A percentile compares a stretch with the other conserved stretches of the same genome.
These are phyloP conservation scores for Lepilemur septentrionalis DNA, from an alignment of 2,797 vertebrate genomes.

Conservation along the genomic window DNA sequence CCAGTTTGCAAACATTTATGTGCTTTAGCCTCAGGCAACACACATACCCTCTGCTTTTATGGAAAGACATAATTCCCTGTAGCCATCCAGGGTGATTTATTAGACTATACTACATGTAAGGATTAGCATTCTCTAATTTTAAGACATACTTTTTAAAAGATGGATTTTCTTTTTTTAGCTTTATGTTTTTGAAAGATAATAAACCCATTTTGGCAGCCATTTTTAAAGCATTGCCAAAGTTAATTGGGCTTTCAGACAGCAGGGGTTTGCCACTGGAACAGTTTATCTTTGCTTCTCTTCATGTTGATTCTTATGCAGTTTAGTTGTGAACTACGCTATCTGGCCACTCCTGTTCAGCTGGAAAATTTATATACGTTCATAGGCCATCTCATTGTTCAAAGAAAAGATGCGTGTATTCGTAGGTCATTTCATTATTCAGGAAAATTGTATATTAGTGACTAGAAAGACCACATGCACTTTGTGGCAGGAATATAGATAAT, in stretches of 20 bases:
- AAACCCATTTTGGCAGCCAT: constrained; percentile 45
- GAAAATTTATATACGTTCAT: not conserved
- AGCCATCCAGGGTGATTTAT: not conserved
- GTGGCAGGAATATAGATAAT: not conserved
- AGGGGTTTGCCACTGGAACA: not conserved
- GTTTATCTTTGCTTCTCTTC: constrained; percentile 18
- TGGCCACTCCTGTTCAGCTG: not conserved
- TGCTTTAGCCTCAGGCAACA: constrained; percentile 40
- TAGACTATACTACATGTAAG: not conserved
- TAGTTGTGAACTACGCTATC: not conserved
- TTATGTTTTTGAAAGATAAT: constrained; percentile 46
- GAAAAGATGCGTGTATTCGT: not conserved
- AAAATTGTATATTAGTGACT: not conserved
- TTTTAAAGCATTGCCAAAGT: constrained; percentile 29
- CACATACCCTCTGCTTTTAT: not conserved
- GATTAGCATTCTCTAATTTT: constrained; percentile 40
- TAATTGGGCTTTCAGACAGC: constrained; percentile 10
- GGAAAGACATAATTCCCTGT: not conserved
- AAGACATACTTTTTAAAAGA: constrained; percentile 50
- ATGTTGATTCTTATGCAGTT: not conserved
- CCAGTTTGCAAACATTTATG: constrained; percentile 48
- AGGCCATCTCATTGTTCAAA: not conserved
- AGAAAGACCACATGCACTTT: not conserved
- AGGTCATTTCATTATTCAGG: not conserved
- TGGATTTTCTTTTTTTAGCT: not conserved